Evolutionary conservation across 2,888 invertebrate species (phyloP).

Genomic region (Fragum fragum): DNA sequence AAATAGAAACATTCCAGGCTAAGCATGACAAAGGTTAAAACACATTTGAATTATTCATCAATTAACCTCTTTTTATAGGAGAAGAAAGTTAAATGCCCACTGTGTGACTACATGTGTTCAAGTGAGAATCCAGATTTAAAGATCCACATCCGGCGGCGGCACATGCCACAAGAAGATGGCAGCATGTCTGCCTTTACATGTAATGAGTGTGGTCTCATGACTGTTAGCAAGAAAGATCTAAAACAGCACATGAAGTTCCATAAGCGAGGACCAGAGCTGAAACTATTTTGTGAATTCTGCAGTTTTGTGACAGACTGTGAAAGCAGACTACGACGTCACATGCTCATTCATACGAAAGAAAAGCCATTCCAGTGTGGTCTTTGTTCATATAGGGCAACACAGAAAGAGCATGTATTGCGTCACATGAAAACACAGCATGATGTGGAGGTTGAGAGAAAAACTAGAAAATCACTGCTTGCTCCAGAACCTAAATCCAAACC

Average conservation of each 20-base stretch:
- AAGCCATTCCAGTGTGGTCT: conserved; percentile 83
- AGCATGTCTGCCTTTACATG: conserved; percentile 76
- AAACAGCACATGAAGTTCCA: conserved; percentile 85
- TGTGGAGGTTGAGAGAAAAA: conserved; percentile 72
- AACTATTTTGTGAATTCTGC: conserved; percentile 84
- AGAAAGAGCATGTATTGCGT: conserved; percentile 84
- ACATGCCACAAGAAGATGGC: conserved; percentile 75
- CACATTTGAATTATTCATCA: no score
- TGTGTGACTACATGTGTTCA: conserved; percentile 85
- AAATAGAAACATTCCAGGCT: no score
- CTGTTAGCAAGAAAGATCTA: conserved; percentile 81
- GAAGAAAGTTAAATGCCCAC: conserved; percentile 82
- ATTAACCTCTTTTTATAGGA: conserved; percentile 70
- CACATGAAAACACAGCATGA: conserved; percentile 83
- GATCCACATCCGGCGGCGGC: conserved; percentile 82
- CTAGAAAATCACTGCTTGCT: conserved; percentile 39
- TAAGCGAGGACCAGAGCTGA: conserved; percentile 83
- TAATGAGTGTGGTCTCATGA: conserved; percentile 79
- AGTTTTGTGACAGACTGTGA: conserved; percentile 85
- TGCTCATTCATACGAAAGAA: conserved; percentile 82
- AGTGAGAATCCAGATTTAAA: conserved; percentile 84
- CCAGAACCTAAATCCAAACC: conserved; percentile 35
- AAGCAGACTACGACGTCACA: conserved; percentile 84
- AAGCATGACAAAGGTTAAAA: no score
- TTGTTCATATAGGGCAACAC: conserved; percentile 83